Conservation (phyloP, 2,888 invertebrate species). For the Chalcosyrphus nemorum region DNA sequence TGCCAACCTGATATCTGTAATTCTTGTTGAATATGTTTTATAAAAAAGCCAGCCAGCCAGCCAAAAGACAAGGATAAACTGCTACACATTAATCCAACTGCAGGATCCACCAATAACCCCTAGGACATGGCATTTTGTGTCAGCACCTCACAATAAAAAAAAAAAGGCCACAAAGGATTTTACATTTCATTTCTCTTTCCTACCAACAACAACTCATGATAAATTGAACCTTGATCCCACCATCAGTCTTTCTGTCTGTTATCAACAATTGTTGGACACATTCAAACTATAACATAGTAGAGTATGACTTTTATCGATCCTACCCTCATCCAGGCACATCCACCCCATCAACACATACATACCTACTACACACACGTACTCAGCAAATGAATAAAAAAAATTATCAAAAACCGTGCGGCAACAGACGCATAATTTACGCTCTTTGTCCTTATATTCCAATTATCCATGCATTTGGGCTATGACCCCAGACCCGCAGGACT, state of each 20-base stretch:
- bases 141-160: background rate
- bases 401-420: background rate
- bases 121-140: no score
- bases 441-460: slow-evolving; percentile 63
- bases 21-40: no score
- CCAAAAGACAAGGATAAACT: no score
- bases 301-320: slow-evolving; percentile 39
- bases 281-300: background rate
- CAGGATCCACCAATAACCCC: background rate
- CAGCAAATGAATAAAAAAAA: background rate
- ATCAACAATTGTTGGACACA: slow-evolving; percentile 19
- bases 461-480: slow-evolving; percentile 54
- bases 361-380: background rate
- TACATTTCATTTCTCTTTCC: background rate
- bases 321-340: slow-evolving; percentile 48
- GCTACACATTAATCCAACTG: no score
- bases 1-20: no score
- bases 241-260: slow-evolving; percentile 20
- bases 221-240: slow-evolving; percentile 46
- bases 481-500: slow-evolving; percentile 58
- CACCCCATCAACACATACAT: background rate
- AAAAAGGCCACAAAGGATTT: slow-evolving; percentile 25
- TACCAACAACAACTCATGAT: slow-evolving; percentile 1
- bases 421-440: slow-evolving; percentile 27
- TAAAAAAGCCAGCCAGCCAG: no score